Percentiles rank a stretch among this genome's conserved stretches.
phyloP scores from a whole-genome alignment of 2,888 invertebrate genomes.

The Trissoscelio sp. region DNA sequence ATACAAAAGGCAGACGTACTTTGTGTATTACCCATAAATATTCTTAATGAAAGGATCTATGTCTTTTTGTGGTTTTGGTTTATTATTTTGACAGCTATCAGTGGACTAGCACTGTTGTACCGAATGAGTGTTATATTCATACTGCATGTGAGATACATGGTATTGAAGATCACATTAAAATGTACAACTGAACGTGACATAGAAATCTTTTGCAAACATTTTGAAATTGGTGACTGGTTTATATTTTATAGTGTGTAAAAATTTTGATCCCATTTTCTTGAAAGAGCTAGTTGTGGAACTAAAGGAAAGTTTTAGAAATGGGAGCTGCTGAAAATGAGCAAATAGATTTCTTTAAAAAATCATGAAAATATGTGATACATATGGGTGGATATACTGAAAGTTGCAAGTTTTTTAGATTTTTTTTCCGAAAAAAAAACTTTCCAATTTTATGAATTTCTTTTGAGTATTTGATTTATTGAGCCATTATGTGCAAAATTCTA shows the following conservation, averaged over 20 bases:
- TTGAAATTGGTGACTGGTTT: constrained; percentile 13
- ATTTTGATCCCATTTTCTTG: constrained; percentile 5
- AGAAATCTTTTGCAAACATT: not conserved
- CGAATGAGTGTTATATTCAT: not conserved
- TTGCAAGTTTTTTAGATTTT: too few relatives aligned
- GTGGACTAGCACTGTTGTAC: not conserved
- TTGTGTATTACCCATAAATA: constrained; percentile 4
- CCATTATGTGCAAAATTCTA: too few relatives aligned
- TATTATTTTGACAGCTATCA: not conserved
- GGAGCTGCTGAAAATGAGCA: too few relatives aligned
- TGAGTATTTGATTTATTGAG: too few relatives aligned
- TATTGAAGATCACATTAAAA: not conserved
- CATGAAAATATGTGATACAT: too few relatives aligned
- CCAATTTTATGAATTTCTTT: too few relatives aligned
- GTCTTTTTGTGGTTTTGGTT: constrained; percentile 19
- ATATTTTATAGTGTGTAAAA: not conserved
- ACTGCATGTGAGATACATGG: not conserved
- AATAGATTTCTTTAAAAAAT: too few relatives aligned
- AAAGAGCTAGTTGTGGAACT: too few relatives aligned
- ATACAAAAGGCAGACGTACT: not conserved
- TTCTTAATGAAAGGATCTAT: constrained; percentile 10
- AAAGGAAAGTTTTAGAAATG: too few relatives aligned
- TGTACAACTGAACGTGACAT: not conserved
- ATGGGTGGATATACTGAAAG: too few relatives aligned
- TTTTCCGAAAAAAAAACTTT: too few relatives aligned